phyloP scores from a whole-genome alignment of 1,140 invertebrate species.

The Laupala kohalensis region DNA sequence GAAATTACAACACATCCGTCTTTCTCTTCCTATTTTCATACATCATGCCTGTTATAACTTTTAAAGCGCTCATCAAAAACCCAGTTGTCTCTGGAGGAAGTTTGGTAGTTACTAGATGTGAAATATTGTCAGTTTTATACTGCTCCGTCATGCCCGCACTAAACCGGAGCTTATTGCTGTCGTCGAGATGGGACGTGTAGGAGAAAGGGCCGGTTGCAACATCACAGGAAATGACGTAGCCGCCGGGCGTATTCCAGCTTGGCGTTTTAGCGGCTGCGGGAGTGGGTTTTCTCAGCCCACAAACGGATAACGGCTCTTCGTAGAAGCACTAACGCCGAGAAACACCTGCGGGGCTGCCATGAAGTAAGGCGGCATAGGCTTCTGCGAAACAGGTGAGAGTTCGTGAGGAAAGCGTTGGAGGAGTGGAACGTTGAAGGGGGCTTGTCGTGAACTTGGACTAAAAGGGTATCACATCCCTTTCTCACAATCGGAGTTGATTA shows the following conservation, averaged over 20 bases:
- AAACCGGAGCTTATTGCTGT: background rate
- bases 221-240: background rate
- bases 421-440: too few relatives aligned
- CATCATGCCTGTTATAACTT: background rate
- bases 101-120: background rate
- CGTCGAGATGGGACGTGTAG: background rate
- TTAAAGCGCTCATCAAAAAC: background rate
- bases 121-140: background rate
- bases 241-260: background rate
- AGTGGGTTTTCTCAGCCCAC: background rate
- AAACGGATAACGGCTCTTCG: background rate
- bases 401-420: too few relatives aligned
- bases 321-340: background rate
- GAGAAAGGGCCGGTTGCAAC: background rate
- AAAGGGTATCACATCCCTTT: too few relatives aligned
- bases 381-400: too few relatives aligned
- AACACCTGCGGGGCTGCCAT: too few relatives aligned
- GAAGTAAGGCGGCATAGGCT: too few relatives aligned
- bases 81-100: background rate
- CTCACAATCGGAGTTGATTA: too few relatives aligned
- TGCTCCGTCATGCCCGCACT: background rate
- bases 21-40: background rate
- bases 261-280: background rate
- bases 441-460: too few relatives aligned
- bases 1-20: background rate